Conservation (phyloP, 2,113 vertebrate species). For the Plotosus lineatus region DNA sequence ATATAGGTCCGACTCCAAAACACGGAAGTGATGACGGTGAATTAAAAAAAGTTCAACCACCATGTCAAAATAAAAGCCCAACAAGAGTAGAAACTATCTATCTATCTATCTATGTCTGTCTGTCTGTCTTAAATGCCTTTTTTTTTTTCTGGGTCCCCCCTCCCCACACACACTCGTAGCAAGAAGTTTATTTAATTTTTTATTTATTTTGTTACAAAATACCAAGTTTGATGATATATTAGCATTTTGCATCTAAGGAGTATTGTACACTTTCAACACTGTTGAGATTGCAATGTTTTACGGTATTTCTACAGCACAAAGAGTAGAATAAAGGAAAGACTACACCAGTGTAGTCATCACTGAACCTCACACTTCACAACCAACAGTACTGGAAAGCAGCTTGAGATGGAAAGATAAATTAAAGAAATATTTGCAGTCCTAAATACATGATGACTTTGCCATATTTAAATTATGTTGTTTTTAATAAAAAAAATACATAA, state of each 20-base stretch:
- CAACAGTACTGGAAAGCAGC: neutral
- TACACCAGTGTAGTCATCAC: conserved; percentile 73
- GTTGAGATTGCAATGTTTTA: conserved; percentile 45
- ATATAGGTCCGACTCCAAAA: conserved; percentile 41
- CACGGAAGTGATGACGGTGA: conserved; percentile 42
- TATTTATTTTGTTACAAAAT: conserved; percentile 64
- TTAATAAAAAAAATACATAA: neutral
- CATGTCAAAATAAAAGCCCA: conserved; percentile 36
- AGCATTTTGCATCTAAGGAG: conserved; percentile 66
- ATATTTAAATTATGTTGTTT: neutral
- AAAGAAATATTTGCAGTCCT: conserved; percentile 34
- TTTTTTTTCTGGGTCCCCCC: too few relatives aligned
- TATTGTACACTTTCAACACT: conserved; percentile 55
- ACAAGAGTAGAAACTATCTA: neutral
- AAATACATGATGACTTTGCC: neutral
- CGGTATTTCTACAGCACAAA: conserved; percentile 33
- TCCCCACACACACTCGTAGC: too few relatives aligned
- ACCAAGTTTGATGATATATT: conserved; percentile 72
- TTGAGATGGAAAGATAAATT: too few relatives aligned
- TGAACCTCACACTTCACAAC: conserved; percentile 42
- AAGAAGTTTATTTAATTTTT: neutral
- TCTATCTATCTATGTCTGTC: too few relatives aligned
- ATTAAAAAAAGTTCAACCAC: conserved; percentile 19
- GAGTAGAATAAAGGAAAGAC: conserved; percentile 55
- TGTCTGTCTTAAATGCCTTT: too few relatives aligned